phyloP scores from a whole-genome alignment of 2,797 vertebrate species.

The Acropternis orthonyx region DNA sequence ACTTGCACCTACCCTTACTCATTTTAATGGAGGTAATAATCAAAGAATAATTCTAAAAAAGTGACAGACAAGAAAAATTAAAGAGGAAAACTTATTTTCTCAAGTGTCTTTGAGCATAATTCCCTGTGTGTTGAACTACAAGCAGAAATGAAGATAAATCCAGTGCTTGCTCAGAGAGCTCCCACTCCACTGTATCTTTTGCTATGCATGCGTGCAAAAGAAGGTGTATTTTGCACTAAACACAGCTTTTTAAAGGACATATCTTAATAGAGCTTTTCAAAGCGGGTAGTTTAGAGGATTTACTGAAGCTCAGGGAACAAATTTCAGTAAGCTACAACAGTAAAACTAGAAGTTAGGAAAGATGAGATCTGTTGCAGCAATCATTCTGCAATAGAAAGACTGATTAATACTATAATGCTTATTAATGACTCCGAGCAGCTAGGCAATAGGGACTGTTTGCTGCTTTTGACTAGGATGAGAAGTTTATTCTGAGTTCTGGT shows the following conservation, averaged over 20 bases:
- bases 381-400: not conserved
- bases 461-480: not conserved
- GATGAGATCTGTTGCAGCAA: not conserved
- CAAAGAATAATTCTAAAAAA: not conserved
- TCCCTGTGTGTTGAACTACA: not conserved
- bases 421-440: not conserved
- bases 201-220: not conserved
- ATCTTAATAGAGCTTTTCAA: not conserved
- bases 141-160: not conserved
- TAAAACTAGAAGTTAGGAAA: not conserved
- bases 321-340: not conserved
- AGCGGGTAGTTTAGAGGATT: not conserved
- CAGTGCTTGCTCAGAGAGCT: not conserved
- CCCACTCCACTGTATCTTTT: not conserved
- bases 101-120: not conserved
- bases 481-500: not conserved
- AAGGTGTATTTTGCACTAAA: not conserved
- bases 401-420: not conserved
- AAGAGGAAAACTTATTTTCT: not conserved
- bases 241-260: not conserved
- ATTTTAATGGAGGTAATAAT: not conserved
- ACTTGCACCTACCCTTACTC: not conserved
- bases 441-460: not conserved
- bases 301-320: not conserved
- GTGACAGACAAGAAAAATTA: not conserved